Evolutionary conservation across 1,140 invertebrate genomes (phyloP).

Genomic region (Leptopilina clavipes): DNA sequence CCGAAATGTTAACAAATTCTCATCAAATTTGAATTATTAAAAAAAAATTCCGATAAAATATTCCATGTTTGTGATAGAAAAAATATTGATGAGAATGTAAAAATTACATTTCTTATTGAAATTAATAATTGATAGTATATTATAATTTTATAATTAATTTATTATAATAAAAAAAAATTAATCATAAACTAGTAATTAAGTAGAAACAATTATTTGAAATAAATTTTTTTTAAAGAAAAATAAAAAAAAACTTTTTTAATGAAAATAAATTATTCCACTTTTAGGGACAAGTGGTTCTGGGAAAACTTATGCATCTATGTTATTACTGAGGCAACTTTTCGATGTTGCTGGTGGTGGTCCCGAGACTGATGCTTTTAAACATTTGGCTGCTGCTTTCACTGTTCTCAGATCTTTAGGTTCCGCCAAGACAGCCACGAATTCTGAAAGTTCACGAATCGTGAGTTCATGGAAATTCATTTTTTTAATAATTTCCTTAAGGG

Average conservation of each 20-base stretch:
- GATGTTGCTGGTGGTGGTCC: slow-evolving; percentile 94
- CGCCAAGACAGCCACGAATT: slow-evolving; percentile 91
- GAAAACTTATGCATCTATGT: slow-evolving; percentile 95
- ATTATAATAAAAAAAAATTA: no score
- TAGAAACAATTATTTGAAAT: no score
- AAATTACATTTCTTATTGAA: no score
- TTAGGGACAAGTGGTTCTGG: slow-evolving; percentile 94
- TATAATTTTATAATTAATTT: no score
- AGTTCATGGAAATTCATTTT: slow-evolving; percentile 60
- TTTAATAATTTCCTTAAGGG: not conserved
- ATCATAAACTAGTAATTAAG: no score
- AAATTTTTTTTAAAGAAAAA: not conserved
- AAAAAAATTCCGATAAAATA: not conserved
- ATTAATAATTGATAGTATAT: no score
- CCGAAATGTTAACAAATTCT: not conserved
- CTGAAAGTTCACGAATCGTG: slow-evolving; percentile 95
- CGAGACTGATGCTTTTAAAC: slow-evolving; percentile 97
- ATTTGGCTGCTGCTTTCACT: slow-evolving; percentile 94
- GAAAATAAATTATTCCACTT: slow-evolving; percentile 1
- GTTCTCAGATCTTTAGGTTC: slow-evolving; percentile 93
- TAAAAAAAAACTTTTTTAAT: not conserved
- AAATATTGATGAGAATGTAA: no score
- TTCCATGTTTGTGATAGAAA: no score
- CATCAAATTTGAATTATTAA: not conserved
- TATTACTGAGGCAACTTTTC: slow-evolving; percentile 91